Conservation (phyloP, 2,797 vertebrate genomes). For the Cryptoprocta ferox region DNA sequence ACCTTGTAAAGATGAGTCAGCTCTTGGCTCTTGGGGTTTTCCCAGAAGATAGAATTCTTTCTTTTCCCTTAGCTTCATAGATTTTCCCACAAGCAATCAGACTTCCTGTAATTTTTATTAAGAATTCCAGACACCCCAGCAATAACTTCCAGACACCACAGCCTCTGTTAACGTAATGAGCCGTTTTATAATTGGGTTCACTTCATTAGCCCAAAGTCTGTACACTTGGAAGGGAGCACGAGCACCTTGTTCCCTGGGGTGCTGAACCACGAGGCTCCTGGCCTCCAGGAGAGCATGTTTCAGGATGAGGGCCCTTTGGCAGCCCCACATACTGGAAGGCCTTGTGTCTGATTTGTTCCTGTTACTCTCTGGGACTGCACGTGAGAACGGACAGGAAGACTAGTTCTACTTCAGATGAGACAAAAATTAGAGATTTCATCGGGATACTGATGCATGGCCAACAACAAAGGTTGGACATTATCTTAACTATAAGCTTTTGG, state of each 20-base stretch:
- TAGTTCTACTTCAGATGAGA: constrained; percentile 51
- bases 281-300: not conserved
- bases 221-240: constrained; percentile 62
- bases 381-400: constrained; percentile 37
- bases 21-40: constrained; percentile 71
- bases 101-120: constrained; percentile 81
- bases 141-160: constrained; percentile 79
- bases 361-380: not conserved
- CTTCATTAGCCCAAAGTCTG: constrained; percentile 70
- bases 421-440: constrained; percentile 58
- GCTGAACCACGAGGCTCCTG: not conserved
- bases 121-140: constrained; percentile 82
- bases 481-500: constrained; percentile 14
- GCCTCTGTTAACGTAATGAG: constrained; percentile 73
- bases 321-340: not conserved
- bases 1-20: constrained; percentile 74
- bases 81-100: constrained; percentile 75
- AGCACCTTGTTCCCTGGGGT: constrained; percentile 13
- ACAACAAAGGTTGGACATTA: constrained; percentile 22
- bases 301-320: constrained; percentile 25
- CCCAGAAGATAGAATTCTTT: constrained; percentile 73
- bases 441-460: constrained; percentile 49
- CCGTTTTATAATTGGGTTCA: constrained; percentile 78
- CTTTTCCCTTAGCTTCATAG: constrained; percentile 64
- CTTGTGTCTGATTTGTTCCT: constrained; percentile 52